These are phyloP conservation scores for Drosophila cyrtoloma DNA, from an alignment of 2,888 invertebrate genomes.

Conservation along the genomic window DNA sequence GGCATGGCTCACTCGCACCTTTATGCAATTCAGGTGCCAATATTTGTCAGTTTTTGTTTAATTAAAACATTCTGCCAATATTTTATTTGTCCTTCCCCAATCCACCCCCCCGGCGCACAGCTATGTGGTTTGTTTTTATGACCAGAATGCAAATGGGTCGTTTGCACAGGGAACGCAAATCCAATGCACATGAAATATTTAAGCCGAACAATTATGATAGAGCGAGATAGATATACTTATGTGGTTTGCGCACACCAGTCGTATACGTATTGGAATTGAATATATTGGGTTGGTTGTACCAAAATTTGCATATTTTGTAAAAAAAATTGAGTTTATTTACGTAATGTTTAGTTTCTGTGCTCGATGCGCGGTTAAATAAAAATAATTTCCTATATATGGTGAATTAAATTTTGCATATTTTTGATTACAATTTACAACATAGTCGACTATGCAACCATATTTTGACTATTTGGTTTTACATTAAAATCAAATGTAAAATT, in stretches of 20 bases:
- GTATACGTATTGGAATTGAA: slow-evolving; percentile 38
- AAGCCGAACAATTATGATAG: slow-evolving; percentile 68
- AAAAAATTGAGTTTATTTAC: slow-evolving; percentile 16
- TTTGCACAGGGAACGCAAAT: slow-evolving; percentile 52
- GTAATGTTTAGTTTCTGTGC: slow-evolving; percentile 8
- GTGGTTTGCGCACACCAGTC: slow-evolving; percentile 14
- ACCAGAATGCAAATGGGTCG: slow-evolving; percentile 66
- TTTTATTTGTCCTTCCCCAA: slow-evolving; percentile 46
- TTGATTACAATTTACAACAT: slow-evolving; percentile 34
- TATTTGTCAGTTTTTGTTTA: slow-evolving; percentile 78
- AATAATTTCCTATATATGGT: slow-evolving; percentile 50
- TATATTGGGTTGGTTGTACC: slow-evolving; percentile 16
- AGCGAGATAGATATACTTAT: slow-evolving; percentile 21
- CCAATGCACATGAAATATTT: slow-evolving; percentile 69
- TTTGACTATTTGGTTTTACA: slow-evolving; percentile 27
- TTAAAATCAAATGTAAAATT: slow-evolving; percentile 38
- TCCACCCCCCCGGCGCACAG: not conserved
- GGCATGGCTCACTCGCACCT: slow-evolving; percentile 31
- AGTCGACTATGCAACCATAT: slow-evolving; percentile 31
- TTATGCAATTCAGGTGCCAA: slow-evolving; percentile 63
- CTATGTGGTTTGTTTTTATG: slow-evolving; percentile 19
- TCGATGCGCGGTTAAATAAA: slow-evolving; percentile 39
- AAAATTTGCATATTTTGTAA: slow-evolving; percentile 49
- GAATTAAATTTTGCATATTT: slow-evolving; percentile 44
- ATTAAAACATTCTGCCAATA: slow-evolving; percentile 80